phyloP scores from a whole-genome alignment of 2,888 invertebrate genomes.

The Pharmacophagus antenor region DNA sequence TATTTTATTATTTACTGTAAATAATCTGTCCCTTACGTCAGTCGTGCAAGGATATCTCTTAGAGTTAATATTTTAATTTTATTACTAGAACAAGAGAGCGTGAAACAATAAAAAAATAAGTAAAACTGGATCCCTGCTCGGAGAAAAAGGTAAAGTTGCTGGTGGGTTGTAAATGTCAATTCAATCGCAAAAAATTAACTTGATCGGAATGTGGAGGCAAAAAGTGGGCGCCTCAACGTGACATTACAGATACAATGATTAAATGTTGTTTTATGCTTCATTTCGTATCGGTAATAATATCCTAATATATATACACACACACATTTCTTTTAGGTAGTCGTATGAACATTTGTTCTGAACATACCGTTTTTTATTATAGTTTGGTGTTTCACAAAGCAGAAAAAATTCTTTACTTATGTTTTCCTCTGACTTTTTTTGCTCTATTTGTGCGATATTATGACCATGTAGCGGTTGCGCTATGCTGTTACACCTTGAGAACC shows the following conservation, averaged over 20 bases:
- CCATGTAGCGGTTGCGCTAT: slow-evolving; percentile 12
- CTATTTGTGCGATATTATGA: slow-evolving; percentile 23
- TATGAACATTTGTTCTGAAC: no score
- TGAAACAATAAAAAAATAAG: slow-evolving; percentile 37
- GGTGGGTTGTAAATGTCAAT: slow-evolving; percentile 35
- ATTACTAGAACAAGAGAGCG: not conserved
- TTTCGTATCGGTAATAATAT: not conserved
- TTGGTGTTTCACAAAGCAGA: not conserved
- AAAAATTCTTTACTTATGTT: slow-evolving; percentile 17
- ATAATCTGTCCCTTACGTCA: not conserved
- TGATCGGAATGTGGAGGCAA: slow-evolving; percentile 50
- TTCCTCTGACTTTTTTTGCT: slow-evolving; percentile 13
- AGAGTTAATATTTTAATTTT: not conserved
- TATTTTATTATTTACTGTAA: not conserved
- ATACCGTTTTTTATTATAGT: not conserved
- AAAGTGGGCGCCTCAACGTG: slow-evolving; percentile 44
- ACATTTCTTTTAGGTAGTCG: no score
- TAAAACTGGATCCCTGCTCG: slow-evolving; percentile 33
- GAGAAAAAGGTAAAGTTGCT: slow-evolving; percentile 28
- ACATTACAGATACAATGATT: slow-evolving; percentile 11
- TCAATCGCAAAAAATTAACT: slow-evolving; percentile 44
- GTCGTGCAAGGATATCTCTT: slow-evolving; percentile 42
- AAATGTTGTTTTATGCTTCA: not conserved
- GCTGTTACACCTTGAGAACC: slow-evolving; percentile 18
- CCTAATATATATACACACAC: no score